Evolutionary conservation across 2,797 vertebrate genomes (phyloP), one percentile per base, ranked within the genome.

Genomic region (Tragelaphus eurycerus): DNA sequence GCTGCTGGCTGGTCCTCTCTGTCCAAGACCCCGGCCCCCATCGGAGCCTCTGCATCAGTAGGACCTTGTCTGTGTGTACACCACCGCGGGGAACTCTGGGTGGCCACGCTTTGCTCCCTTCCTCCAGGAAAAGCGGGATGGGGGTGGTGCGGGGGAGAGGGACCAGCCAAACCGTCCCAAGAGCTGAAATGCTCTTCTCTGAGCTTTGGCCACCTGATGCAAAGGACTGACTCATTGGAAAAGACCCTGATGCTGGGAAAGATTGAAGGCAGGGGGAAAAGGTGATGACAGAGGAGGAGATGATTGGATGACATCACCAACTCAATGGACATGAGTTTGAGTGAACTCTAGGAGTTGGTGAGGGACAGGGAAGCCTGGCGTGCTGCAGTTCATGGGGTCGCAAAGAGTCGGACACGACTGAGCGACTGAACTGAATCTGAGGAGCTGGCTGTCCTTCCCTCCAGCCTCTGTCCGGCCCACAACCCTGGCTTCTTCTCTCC

Each of bases 21-120:
- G 97, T 43, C 38, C 38, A 43, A 43, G 38, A 43, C 38, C 38
- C 38, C 31, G 50, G 62, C 16, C 0, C 3, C 71, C 13, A 5
- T 0, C 38, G 71, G 71, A 92, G 97, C 84, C 74, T 71, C 34
- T 38, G 89, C 88, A 87, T 88, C 93, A 93, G 97, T 95, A 81
- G 71, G 96, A 91, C 94, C 89, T 31, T 7, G 97, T 90, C 89
- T 98, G 98, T 97, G 98, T 96, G 95, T 85, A 79, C 85, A 21
- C 9, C 12, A 79, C 4, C 4, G 71, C 1, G 52, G 95, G 95
- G 93, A 3, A 29, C 81, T 34, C 86, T 57, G 84, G 62, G 60
- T 0, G 59, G 15, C 1, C 55, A 67, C 98, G 97, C 93, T 96
- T 97, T 46, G 2, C 88, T 97, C 96, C 90, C 88, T 98, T 97